These are phyloP conservation scores for Poecile atricapillus DNA, from an alignment of 2,113 vertebrate species.

Conservation along the genomic window DNA sequence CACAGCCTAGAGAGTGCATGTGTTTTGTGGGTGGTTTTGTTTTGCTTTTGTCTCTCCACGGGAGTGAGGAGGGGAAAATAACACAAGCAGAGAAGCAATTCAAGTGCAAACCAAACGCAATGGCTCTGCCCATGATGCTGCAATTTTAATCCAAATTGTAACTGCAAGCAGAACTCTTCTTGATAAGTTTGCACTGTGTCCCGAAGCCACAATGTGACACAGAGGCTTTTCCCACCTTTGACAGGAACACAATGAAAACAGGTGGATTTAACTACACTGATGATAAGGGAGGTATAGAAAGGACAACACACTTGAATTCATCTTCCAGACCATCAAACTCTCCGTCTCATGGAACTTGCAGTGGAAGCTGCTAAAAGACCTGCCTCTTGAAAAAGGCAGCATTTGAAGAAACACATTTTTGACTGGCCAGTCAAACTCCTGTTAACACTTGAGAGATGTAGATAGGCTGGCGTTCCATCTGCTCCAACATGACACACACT, in stretches of 20 bases:
- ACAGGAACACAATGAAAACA: background rate
- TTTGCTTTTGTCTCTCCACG: slow-evolving; percentile 30
- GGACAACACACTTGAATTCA: background rate
- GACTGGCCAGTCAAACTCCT: slow-evolving; percentile 17
- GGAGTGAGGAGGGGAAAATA: slow-evolving; percentile 1
- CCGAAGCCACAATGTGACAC: background rate
- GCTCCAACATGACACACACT: background rate
- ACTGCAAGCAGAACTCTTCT: background rate
- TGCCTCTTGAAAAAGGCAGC: background rate
- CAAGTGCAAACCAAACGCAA: slow-evolving; percentile 23
- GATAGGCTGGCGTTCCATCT: background rate
- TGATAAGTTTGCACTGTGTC: background rate
- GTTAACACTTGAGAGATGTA: slow-evolving; percentile 36
- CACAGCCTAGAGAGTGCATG: background rate
- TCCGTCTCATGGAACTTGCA: background rate
- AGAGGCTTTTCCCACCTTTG: background rate
- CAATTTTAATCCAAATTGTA: background rate
- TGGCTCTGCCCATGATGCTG: background rate
- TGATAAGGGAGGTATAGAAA: background rate
- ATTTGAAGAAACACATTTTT: background rate
- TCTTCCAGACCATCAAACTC: background rate
- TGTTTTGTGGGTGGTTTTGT: slow-evolving; percentile 48
- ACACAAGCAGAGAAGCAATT: background rate
- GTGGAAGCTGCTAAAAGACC: background rate
- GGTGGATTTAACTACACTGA: background rate